Evolutionary conservation across 2,888 invertebrate genomes (phyloP).

Genomic region (Apamea epomidion): DNA sequence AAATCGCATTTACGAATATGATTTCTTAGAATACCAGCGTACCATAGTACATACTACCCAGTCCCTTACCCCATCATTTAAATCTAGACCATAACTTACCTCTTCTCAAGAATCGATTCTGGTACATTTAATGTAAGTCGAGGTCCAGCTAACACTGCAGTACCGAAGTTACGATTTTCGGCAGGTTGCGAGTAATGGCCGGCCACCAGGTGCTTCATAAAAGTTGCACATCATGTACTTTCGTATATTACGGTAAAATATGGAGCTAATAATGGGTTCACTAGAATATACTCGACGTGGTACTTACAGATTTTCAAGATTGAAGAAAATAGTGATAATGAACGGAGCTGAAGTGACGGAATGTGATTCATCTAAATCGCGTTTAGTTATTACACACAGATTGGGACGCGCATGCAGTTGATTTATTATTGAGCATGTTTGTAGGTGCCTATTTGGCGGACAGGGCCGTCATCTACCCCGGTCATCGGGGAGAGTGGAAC

Average conservation of each 20-base stretch:
- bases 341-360: background rate
- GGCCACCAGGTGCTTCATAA: constrained; percentile 29
- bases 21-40: background rate
- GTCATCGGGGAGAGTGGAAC: too few relatives aligned
- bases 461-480: too few relatives aligned
- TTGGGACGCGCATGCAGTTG: background rate
- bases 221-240: constrained; percentile 20
- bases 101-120: background rate
- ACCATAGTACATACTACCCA: too few relatives aligned
- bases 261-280: background rate
- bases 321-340: background rate
- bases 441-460: too few relatives aligned
- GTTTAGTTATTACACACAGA: background rate
- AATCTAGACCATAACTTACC: background rate
- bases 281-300: background rate
- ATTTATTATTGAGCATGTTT: background rate
- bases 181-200: constrained; percentile 22
- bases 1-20: too few relatives aligned
- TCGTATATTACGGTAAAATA: background rate
- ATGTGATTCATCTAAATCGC: background rate
- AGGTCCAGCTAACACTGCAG: constrained; percentile 34
- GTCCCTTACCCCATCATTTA: background rate
- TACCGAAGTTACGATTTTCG: constrained; percentile 16
- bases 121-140: constrained; percentile 1
- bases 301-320: background rate